Base-by-base conservation (phyloP, 2,113 vertebrate genomes). In the Rousettus leschenaultii region DNA sequence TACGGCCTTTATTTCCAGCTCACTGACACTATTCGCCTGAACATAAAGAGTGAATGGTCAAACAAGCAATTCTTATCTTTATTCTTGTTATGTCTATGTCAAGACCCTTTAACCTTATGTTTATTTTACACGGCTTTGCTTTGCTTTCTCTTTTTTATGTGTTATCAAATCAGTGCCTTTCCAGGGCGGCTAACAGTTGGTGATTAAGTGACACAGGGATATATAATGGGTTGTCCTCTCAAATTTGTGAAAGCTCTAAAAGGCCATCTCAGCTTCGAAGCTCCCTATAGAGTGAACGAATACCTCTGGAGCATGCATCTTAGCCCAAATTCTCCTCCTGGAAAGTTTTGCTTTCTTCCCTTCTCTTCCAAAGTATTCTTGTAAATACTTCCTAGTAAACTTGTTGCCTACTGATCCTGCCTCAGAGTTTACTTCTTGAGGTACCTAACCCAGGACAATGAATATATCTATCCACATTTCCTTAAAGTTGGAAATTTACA, bases 1-100 rank as follows among this genome's bases (percentile, higher is more conserved):
- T 43, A 59, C 75, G 48, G 55, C 48, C 55, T 97, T 97, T 91
- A 57, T 92, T 94, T 96, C 80, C 95, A 77, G 48, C 35, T 96
- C 85, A 86, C 77, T 94, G 91, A 84, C 93, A 78, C 55, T 70
- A n/a, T 70, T 96, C 73, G 79, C 59, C 55, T 71, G 95, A 68
- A 88, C 71, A 65, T 53, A 51, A 83, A 65, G 14, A 74, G 55
- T 45, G 28, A 96, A 28, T 78, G 65, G 66, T 84, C 92, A 97
- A 96, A 93, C 63, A 94, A 92, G 75, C 19, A 82, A 40, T 66
- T 40, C 11, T 91, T 95, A 59, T 33, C 35, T 92, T 87, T 79
- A 80, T 68, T 75, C 68, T 38, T 91, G 26, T 75, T 93, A 92
- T 92, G 80, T 95, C 79, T 55, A 7, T 40, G 77, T 96, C 78